Evolutionary conservation across 2,888 invertebrate species (phyloP).

Genomic region (Zelleria hepariella): DNA sequence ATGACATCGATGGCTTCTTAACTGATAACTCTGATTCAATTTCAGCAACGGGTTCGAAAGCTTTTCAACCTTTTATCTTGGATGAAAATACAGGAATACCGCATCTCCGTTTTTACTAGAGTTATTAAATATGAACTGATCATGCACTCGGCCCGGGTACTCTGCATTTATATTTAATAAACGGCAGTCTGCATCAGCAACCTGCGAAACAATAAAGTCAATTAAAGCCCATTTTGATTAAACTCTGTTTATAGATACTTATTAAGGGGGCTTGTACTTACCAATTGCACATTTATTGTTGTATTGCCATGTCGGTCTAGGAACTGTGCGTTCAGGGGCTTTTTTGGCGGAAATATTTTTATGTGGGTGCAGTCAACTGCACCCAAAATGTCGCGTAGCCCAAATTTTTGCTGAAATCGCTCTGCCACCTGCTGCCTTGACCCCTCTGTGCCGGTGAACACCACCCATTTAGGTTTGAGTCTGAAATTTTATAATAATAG

Average conservation of each 20-base stretch:
- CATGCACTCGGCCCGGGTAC: neutral
- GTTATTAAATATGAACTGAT: neutral
- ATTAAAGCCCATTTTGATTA: neutral
- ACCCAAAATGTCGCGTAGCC: neutral
- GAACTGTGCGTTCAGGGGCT: neutral
- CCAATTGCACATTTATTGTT: neutral
- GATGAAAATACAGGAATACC: too few species aligned
- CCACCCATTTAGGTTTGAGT: neutral
- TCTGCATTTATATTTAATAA: neutral
- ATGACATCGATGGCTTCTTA: neutral
- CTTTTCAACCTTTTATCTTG: neutral
- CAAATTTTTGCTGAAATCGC: neutral
- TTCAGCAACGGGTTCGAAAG: constrained; percentile 1
- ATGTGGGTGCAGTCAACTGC: neutral
- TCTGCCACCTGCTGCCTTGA: neutral
- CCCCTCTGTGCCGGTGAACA: neutral
- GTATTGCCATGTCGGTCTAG: neutral
- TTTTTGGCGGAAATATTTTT: neutral
- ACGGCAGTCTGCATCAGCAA: neutral
- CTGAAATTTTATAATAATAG: neutral
- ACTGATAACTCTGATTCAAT: constrained; percentile 1
- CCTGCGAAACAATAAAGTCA: neutral
- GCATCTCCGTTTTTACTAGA: neutral
- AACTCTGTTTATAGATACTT: neutral
- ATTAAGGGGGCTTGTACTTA: neutral